Conservation (phyloP, 2,888 invertebrate genomes). For the Pyralis farinalis region DNA sequence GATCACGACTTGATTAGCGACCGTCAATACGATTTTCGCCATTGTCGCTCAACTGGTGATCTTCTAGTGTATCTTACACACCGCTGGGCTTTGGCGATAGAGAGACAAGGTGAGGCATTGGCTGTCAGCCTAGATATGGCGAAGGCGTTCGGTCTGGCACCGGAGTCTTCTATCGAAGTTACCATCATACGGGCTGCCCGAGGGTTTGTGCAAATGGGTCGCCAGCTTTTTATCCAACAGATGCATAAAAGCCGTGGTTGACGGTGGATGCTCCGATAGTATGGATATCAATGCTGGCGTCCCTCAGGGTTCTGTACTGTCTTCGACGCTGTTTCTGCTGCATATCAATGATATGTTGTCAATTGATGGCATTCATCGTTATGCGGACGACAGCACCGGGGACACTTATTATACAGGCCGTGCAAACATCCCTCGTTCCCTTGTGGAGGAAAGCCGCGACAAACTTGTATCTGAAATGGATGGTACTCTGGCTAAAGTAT, state of each 20-base stretch:
- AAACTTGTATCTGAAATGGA: too few species aligned
- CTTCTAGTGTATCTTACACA: not conserved
- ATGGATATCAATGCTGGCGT: too few species aligned
- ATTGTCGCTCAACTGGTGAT: not conserved
- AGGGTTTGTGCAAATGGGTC: not conserved
- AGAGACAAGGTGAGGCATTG: not conserved
- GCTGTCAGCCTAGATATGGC: not conserved
- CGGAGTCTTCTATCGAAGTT: not conserved
- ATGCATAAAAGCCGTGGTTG: not conserved
- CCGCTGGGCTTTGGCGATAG: not conserved
- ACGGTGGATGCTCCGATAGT: not conserved
- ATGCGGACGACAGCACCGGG: too few species aligned
- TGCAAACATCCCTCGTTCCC: too few species aligned
- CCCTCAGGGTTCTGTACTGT: too few species aligned
- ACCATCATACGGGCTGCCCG: not conserved
- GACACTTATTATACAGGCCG: too few species aligned
- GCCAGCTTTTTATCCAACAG: not conserved
- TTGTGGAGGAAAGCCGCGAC: too few species aligned
- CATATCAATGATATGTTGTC: too few species aligned
- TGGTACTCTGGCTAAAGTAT: too few species aligned
- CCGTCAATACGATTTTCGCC: not conserved
- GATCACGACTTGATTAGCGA: not conserved
- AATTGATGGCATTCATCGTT: too few species aligned
- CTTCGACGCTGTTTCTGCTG: too few species aligned
- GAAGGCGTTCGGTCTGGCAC: not conserved